Evolutionary conservation across 2,797 vertebrate genomes (phyloP).

Genomic region (Neomorphus geoffroyi): DNA sequence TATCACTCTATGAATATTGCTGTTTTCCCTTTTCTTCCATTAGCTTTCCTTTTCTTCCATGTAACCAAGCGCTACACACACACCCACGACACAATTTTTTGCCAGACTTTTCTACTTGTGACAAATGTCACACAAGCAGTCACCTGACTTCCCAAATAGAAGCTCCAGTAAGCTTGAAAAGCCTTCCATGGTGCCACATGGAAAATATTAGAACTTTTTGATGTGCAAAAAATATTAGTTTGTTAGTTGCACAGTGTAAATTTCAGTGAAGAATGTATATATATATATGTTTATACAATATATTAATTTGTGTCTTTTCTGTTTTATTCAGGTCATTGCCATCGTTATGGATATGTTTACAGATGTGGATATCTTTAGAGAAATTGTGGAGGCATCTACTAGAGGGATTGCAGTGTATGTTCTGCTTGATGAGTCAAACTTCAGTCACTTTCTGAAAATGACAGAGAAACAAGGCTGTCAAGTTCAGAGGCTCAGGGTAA

Average conservation of each 20-base stretch:
- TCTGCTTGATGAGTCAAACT: conserved; percentile 88
- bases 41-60: not conserved
- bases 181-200: not conserved
- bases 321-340: conserved; percentile 86
- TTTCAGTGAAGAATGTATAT: not conserved
- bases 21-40: not conserved
- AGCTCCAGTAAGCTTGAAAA: not conserved
- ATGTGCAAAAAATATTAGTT: not conserved
- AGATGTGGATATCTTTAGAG: conserved; percentile 96
- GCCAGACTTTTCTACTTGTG: not conserved
- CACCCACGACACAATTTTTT: not conserved
- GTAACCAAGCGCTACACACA: not conserved
- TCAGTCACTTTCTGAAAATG: conserved; percentile 89
- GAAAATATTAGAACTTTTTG: not conserved
- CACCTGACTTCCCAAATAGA: not conserved
- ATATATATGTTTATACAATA: not conserved
- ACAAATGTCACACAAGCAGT: not conserved
- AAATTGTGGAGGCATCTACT: conserved; percentile 88
- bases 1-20: not conserved
- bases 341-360: conserved; percentile 97
- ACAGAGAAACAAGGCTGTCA: conserved; percentile 89
- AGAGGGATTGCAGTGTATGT: conserved; percentile 91
- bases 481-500: conserved; percentile 91
- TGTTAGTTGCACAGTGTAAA: not conserved
- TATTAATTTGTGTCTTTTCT: not conserved